Conservation (phyloP, 2,797 vertebrate species). For the Oophaga sylvatica region DNA sequence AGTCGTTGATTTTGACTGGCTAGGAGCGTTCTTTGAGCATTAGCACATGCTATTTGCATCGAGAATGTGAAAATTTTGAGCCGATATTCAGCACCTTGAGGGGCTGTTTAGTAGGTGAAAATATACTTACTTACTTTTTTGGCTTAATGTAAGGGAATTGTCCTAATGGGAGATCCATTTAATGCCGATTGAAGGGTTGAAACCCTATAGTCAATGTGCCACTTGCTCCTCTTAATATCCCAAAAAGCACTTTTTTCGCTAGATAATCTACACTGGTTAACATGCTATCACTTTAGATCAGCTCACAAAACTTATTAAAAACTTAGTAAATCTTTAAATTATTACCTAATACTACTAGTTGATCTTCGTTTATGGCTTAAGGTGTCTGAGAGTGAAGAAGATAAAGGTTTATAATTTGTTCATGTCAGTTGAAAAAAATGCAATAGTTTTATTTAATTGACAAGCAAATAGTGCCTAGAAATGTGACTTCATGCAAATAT, state of each 20-base stretch:
- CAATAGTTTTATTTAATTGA: neutral
- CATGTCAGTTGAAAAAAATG: neutral
- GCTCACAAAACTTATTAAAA: neutral
- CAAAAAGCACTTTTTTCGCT: neutral
- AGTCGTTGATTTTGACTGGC: neutral
- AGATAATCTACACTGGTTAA: neutral
- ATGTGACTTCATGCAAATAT: conserved; percentile 15
- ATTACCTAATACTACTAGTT: neutral
- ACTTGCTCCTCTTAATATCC: neutral
- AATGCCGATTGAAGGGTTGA: neutral
- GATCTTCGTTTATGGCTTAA: conserved; percentile 5
- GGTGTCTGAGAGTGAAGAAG: neutral
- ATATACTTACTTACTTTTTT: neutral
- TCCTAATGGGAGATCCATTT: neutral
- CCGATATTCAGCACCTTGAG: neutral
- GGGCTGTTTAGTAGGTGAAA: neutral
- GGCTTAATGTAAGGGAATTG: neutral
- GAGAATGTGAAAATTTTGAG: neutral
- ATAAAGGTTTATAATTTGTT: neutral
- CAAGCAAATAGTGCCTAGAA: neutral
- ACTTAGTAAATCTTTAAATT: neutral
- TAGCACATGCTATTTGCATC: neutral
- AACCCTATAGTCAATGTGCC: neutral
- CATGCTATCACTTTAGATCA: neutral
- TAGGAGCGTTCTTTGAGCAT: neutral